Percentiles rank a stretch among this genome's conserved stretches.
Conservation (phyloP, 2,113 vertebrate genomes). For the Gymnorhina tibicen region DNA sequence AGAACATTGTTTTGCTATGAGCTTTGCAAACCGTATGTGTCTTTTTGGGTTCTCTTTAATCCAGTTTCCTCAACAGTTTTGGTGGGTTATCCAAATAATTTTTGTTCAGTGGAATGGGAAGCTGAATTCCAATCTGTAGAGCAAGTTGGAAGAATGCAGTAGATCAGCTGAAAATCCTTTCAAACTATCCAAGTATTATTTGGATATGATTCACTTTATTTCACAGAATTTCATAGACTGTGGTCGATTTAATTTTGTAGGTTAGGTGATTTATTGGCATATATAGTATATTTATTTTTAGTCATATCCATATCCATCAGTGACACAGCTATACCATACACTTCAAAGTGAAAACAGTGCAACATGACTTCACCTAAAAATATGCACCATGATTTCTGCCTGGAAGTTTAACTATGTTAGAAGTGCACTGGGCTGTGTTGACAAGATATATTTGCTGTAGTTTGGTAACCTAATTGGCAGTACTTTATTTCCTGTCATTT, state of each 20-base stretch:
- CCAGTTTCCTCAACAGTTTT: background rate
- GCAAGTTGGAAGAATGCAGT: background rate
- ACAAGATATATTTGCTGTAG: background rate
- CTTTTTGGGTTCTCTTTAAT: background rate
- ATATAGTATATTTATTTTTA: background rate
- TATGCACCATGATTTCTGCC: background rate
- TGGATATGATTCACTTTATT: background rate
- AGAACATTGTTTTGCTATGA: background rate
- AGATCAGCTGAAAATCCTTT: background rate
- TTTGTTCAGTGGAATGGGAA: background rate
- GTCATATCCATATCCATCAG: background rate
- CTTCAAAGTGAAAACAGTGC: background rate
- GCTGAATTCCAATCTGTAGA: background rate
- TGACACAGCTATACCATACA: background rate
- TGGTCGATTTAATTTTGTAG: background rate
- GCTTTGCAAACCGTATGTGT: background rate
- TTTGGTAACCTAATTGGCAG: background rate
- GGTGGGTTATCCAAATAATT: background rate
- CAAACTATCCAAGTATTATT: background rate
- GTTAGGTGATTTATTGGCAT: background rate
- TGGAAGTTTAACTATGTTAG: background rate
- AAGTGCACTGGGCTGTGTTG: background rate
- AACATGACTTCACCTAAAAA: background rate
- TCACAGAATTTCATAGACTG: background rate
- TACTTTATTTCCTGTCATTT: background rate